Conservation (phyloP, 1,140 invertebrate species). For the Drosophila ficusphila region DNA sequence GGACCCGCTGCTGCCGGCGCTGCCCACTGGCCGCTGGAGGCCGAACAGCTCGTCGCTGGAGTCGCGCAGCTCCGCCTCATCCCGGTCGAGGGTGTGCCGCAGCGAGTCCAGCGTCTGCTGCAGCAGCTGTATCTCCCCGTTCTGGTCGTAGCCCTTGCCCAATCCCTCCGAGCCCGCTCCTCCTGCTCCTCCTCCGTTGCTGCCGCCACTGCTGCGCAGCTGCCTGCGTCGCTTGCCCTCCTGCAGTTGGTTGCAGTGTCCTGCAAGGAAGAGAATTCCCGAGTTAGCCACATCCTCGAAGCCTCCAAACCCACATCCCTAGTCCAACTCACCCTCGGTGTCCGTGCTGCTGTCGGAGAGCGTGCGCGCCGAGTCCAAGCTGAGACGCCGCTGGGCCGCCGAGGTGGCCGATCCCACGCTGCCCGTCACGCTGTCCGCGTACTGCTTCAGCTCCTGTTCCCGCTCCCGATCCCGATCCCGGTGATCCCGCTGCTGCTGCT, state of each 20-base stretch:
- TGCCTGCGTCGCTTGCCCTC: slow-evolving; percentile 78
- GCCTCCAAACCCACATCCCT: not conserved
- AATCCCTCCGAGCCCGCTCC: slow-evolving; percentile 39
- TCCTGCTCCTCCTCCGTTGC: slow-evolving; percentile 27
- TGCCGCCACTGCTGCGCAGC: slow-evolving; percentile 84
- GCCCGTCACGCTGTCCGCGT: slow-evolving; percentile 47
- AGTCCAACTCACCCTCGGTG: slow-evolving; percentile 84
- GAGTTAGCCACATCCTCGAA: too few relatives aligned
- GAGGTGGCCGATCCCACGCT: slow-evolving; percentile 50
- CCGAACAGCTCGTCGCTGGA: slow-evolving; percentile 83
- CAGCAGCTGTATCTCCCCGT: slow-evolving; percentile 91
- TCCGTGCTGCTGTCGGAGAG: slow-evolving; percentile 89
- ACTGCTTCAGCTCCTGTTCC: slow-evolving; percentile 53
- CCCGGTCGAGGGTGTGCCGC: slow-evolving; percentile 87
- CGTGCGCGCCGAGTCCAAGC: slow-evolving; percentile 89
- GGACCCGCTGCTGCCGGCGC: slow-evolving; percentile 77
- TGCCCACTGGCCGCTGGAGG: slow-evolving; percentile 58
- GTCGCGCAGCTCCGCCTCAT: slow-evolving; percentile 85
- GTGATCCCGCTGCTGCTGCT: slow-evolving; percentile 12
- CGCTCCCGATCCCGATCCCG: slow-evolving; percentile 19
- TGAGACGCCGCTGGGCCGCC: slow-evolving; percentile 86
- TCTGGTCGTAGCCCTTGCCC: slow-evolving; percentile 70
- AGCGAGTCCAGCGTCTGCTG: slow-evolving; percentile 90
- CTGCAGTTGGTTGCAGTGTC: slow-evolving; percentile 68
- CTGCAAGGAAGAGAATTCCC: slow-evolving; percentile 19